Evolutionary conservation across 2,113 vertebrate species (phyloP).

Genomic region (Grammomys surdaster): DNA sequence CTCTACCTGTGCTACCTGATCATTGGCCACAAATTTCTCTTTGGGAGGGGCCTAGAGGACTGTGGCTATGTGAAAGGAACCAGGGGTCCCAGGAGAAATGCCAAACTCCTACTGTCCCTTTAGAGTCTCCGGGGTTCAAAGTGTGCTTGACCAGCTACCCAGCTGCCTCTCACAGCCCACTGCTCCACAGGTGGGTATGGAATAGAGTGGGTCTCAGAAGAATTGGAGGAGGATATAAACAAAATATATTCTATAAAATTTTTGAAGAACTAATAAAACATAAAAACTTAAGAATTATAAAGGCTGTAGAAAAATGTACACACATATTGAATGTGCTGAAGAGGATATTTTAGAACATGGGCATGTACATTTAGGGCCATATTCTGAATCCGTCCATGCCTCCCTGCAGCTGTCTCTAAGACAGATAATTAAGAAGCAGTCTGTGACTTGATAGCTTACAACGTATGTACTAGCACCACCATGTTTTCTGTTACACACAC

Average conservation of each 20-base stretch:
- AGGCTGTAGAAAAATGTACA: background rate
- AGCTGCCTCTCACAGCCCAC: no score
- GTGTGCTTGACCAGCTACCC: no score
- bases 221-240: background rate
- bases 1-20: no score
- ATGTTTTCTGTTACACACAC: background rate
- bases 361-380: background rate
- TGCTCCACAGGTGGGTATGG: background rate
- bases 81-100: no score
- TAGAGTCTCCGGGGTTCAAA: no score
- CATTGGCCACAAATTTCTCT: no score
- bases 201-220: background rate
- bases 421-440: background rate
- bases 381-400: background rate
- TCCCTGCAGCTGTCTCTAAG: background rate
- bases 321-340: background rate
- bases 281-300: background rate
- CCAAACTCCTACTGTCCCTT: no score
- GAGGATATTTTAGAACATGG: background rate
- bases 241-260: background rate
- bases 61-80: no score
- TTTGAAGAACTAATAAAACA: background rate
- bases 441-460: background rate
- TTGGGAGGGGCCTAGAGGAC: no score
- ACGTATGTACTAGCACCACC: no score